Percentiles rank a stretch among this genome's conserved stretches.
phyloP scores from a whole-genome alignment of 2,888 invertebrate genomes.

The Epirrita christyi region DNA sequence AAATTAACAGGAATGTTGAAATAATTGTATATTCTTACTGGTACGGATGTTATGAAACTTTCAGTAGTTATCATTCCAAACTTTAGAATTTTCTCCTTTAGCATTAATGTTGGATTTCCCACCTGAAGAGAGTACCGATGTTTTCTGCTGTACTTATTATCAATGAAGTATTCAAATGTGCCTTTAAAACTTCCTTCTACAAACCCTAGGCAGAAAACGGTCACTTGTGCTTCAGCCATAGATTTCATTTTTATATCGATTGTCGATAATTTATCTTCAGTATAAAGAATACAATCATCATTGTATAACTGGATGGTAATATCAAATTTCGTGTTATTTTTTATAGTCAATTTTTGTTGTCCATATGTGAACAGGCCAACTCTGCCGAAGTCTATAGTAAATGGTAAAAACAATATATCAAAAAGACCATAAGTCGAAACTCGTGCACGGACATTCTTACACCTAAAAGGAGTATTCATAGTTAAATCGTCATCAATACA shows the following conservation, averaged over 20 bases:
- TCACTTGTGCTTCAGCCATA: conserved; percentile 47
- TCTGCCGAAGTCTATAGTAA: conserved; percentile 64
- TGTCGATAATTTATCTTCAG: conserved; percentile 49
- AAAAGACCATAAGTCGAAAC: conserved; percentile 59
- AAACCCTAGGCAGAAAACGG: conserved; percentile 57
- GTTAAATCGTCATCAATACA: conserved; percentile 46
- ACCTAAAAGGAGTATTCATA: conserved; percentile 51
- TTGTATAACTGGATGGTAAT: conserved; percentile 53
- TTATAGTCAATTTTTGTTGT: conserved; percentile 55
- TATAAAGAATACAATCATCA: conserved; percentile 58
- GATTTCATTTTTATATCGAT: conserved; percentile 55
- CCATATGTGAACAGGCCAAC: conserved; percentile 64
- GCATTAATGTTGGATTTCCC: conserved; percentile 57
- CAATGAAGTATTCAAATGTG: conserved; percentile 63
- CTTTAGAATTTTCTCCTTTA: conserved; percentile 64
- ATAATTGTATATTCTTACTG: conserved; percentile 65
- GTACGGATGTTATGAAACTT: conserved; percentile 67
- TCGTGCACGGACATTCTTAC: conserved; percentile 45
- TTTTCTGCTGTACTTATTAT: conserved; percentile 59
- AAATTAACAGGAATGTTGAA: conserved; percentile 66
- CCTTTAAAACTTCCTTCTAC: conserved; percentile 55
- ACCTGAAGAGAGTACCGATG: conserved; percentile 64
- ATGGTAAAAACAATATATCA: conserved; percentile 59
- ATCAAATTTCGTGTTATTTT: conserved; percentile 63
- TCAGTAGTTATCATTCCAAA: conserved; percentile 79